Evolutionary conservation across 2,113 vertebrate genomes (phyloP), one percentile per base, ranked within the genome.

Genomic region (Hiodon tergisus): DNA sequence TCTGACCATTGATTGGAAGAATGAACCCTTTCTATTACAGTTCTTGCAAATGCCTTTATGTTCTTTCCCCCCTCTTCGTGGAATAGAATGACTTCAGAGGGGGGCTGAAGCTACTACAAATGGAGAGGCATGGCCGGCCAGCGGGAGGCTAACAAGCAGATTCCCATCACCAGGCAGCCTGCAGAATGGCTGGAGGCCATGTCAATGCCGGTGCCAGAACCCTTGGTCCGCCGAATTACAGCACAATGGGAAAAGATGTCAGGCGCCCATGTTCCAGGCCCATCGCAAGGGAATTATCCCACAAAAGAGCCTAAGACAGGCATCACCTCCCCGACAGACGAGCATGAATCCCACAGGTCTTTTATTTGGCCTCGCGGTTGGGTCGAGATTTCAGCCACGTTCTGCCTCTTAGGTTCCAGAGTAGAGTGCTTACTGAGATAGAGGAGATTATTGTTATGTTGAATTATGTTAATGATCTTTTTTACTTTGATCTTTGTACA

Each of bases 121-220:
- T 47, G 76, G 72, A 82, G 81, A 76, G 67, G 79, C 70, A 71
- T 78, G 55, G 83, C 82, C 77, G 79, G 72, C 71, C 79, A 80
- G 86, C 80, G 69, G 86, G 88, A 85, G 75, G 72, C 79, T 87
- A 85, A 87, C 78, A 84, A 85, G 78, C 76, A 86, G 86, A 83
- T 77, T 88, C 86, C 78, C 83, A 54, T 81, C 80, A 78, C 65
- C 59, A 62, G 77, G 72, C 52, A 63, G 72, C 69, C 67, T 78
- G 78, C 74, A 73, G 76, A 82, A 74, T 82, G 75, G 81, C 83
- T 81, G 57, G 67, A 73, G 78, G 80, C 82, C 74, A 53, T 79
- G 79, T 87, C 82, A 81, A 68, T 78, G 78, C 83, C 78, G 77
- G 53, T 81, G 85, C 84, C 81, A 81, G 79, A 57, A 71, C 82